These are phyloP conservation scores for Chelonoidis abingdonii DNA, from an alignment of 2,113 vertebrate genomes.

Conservation along the genomic window DNA sequence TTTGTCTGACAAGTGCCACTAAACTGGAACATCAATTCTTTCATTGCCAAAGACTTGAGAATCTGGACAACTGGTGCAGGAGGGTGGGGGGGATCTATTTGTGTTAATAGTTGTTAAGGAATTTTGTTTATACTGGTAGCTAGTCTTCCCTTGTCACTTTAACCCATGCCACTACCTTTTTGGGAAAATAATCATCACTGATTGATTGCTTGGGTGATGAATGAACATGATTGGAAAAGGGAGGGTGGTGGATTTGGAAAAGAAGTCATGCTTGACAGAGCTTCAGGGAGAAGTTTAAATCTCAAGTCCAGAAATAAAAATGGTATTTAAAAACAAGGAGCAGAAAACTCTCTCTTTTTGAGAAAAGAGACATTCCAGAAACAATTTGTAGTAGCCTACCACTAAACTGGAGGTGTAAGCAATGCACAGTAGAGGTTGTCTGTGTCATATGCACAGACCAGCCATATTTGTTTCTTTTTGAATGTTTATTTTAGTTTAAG, in stretches of 20 bases:
- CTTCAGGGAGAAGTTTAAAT: constrained; percentile 17
- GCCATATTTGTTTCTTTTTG: not conserved
- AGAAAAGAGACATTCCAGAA: constrained; percentile 18
- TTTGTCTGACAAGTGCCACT: constrained; percentile 5
- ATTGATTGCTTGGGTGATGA: constrained; percentile 33
- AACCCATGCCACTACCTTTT: not conserved
- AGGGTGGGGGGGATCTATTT: accelerated
- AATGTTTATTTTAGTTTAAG: constrained; percentile 37
- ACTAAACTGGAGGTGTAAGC: constrained; percentile 25
- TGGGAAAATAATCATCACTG: not conserved
- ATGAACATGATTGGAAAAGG: constrained; percentile 17
- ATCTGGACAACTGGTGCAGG: not conserved
- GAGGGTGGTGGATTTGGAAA: not conserved
- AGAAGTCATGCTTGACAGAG: constrained; percentile 38
- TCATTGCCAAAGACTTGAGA: not conserved
- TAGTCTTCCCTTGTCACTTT: not conserved
- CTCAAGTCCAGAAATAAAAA: constrained; percentile 20
- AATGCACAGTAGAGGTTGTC: constrained; percentile 3
- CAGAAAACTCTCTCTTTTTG: not conserved
- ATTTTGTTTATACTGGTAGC: not conserved
- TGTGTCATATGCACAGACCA: not conserved
- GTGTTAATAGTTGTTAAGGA: not conserved
- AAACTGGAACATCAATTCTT: not conserved
- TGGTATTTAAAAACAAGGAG: not conserved
- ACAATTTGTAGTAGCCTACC: not conserved